Evolutionary conservation across 2,797 vertebrate species (phyloP).

Genomic region (Acanthis flammea): DNA sequence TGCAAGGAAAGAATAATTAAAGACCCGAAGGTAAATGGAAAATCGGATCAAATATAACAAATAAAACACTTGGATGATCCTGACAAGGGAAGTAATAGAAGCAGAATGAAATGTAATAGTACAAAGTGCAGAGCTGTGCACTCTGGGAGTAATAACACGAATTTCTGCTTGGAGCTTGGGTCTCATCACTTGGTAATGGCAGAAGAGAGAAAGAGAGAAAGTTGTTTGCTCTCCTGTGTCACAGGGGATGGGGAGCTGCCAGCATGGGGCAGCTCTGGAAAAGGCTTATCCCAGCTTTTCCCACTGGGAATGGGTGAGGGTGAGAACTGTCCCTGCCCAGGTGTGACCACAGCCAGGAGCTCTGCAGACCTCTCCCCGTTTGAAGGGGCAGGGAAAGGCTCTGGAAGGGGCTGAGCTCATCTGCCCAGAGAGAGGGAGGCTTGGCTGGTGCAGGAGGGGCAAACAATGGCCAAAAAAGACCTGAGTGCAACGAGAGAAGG

Average conservation of each 20-base stretch:
- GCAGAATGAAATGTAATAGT: constrained; percentile 14
- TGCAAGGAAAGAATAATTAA: constrained; percentile 47
- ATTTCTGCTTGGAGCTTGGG: constrained; percentile 36
- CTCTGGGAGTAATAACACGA: background rate
- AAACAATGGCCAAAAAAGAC: background rate
- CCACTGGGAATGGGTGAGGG: background rate
- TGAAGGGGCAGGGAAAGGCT: background rate
- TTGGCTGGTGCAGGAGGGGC: background rate
- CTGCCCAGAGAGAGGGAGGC: accelerated
- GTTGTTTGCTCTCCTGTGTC: background rate
- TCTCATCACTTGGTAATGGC: constrained; percentile 31
- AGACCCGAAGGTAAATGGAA: constrained; percentile 56
- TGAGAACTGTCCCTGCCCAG: accelerated
- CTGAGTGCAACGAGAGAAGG: background rate
- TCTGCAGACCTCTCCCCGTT: accelerated
- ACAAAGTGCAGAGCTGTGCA: constrained; percentile 33
- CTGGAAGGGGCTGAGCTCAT: background rate
- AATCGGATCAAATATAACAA: constrained; percentile 44
- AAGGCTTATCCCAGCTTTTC: background rate
- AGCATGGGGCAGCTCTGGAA: background rate
- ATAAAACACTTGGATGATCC: constrained; percentile 42
- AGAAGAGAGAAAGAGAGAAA: background rate
- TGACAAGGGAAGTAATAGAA: background rate
- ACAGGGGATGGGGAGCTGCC: background rate
- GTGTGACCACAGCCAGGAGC: background rate